phyloP scores from a whole-genome alignment of 2,797 vertebrate species.

The Enteromius argenteus region DNA sequence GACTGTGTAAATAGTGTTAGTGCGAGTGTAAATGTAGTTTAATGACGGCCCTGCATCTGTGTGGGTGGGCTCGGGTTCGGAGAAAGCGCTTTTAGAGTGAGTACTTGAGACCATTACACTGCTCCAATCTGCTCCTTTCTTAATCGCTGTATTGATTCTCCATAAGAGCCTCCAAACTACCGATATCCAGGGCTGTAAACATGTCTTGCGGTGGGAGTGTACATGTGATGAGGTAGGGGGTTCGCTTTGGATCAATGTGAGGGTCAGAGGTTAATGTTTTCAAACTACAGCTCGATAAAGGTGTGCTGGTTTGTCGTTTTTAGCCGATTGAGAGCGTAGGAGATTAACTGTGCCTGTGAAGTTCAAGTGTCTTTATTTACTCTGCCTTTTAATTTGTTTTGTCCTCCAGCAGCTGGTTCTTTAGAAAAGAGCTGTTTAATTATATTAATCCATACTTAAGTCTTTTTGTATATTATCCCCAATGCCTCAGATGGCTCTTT shows the following conservation, averaged over 20 bases:
- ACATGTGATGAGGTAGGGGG: conserved; percentile 32
- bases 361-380: conserved; percentile 18
- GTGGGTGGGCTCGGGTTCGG: conserved; percentile 34
- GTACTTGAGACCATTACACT: conserved; percentile 63
- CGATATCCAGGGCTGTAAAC: conserved; percentile 70
- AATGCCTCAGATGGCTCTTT: background rate
- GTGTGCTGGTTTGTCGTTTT: conserved; percentile 26
- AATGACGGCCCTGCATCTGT: conserved; percentile 33
- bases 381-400: background rate
- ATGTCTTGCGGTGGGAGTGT: conserved; percentile 28
- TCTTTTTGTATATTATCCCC: background rate
- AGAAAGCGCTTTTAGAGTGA: conserved; percentile 54
- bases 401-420: background rate
- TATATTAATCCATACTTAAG: background rate
- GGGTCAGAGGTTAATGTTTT: conserved; percentile 81
- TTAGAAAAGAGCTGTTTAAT: background rate
- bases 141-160: conserved; percentile 63
- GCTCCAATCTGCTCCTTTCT: conserved; percentile 59
- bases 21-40: conserved; percentile 36
- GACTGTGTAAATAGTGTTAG: conserved; percentile 34
- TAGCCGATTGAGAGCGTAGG: background rate
- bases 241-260: conserved; percentile 71
- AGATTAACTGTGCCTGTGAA: conserved; percentile 11
- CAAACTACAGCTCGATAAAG: conserved; percentile 56
- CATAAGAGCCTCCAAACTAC: conserved; percentile 68